A percentile compares a stretch with the other conserved stretches of the same genome.
These are phyloP conservation scores for Aurelia sp. DNA, from an alignment of 30 jellyfish, hydroid and myxozoan species.

Conservation along the genomic window DNA sequence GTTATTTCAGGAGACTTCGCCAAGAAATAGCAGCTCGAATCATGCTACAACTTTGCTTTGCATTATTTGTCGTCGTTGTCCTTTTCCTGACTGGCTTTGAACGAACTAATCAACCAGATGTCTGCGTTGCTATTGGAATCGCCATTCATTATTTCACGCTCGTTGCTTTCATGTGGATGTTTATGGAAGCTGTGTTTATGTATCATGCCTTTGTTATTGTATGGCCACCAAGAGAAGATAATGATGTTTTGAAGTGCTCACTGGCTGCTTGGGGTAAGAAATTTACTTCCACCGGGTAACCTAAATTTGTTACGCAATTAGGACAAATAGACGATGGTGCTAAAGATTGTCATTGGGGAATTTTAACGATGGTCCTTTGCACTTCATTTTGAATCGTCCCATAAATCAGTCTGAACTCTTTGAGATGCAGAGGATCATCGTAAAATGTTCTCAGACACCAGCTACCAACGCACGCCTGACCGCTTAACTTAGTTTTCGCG, in stretches of 20 bases:
- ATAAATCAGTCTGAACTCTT: no score
- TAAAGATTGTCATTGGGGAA: no score
- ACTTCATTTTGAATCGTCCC: no score
- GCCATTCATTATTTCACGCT: constrained; percentile 89
- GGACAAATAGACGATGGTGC: no score
- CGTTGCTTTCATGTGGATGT: constrained; percentile 98
- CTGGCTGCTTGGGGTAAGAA: constrained; percentile 98
- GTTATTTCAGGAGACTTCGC: constrained; percentile 81
- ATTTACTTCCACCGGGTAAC: no score
- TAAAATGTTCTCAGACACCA: no score
- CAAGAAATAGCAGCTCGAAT: constrained; percentile 96
- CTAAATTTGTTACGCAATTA: no score
- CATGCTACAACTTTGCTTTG: constrained; percentile 88
- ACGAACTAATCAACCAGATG: constrained; percentile 72
- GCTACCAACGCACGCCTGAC: no score
- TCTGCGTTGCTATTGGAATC: constrained; percentile 91
- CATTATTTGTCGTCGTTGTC: constrained; percentile 85
- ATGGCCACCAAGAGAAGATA: constrained; percentile 99
- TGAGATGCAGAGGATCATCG: no score
- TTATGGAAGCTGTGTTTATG: constrained; percentile 98
- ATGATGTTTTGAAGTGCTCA: constrained; percentile 88
- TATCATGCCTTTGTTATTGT: constrained; percentile 97
- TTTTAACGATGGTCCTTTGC: no score
- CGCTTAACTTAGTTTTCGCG: no score
- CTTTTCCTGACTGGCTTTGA: constrained; percentile 94